Conservation (phyloP, 1,140 invertebrate genomes). For the Sipha flava region DNA sequence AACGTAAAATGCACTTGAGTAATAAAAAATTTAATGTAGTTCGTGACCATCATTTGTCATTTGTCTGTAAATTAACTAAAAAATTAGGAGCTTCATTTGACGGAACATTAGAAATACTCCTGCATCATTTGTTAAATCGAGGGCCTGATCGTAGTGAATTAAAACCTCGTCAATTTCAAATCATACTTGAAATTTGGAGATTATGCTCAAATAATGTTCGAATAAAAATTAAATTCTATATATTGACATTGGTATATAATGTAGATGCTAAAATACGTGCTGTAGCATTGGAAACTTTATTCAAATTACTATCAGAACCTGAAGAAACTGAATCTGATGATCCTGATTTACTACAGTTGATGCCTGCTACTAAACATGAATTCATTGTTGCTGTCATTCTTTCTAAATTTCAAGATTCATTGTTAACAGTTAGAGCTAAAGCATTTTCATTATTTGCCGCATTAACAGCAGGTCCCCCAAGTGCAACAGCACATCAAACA, state of each 20-base stretch:
- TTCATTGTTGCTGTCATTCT: slow-evolving; percentile 10
- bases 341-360: background rate
- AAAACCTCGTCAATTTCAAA: slow-evolving; percentile 20
- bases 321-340: slow-evolving; percentile 10
- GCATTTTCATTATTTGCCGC: slow-evolving; percentile 1
- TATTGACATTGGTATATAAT: slow-evolving; percentile 10
- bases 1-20: slow-evolving; percentile 20
- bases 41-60: slow-evolving; percentile 23
- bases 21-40: slow-evolving; percentile 11
- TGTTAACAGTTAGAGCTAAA: slow-evolving; percentile 21
- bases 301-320: slow-evolving; percentile 14
- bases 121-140: slow-evolving; percentile 19
- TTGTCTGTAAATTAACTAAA: background rate
- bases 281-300: slow-evolving; percentile 5
- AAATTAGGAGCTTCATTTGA: slow-evolving; percentile 10
- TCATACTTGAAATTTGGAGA: slow-evolving; percentile 24
- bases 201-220: slow-evolving; percentile 7
- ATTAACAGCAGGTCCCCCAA: background rate
- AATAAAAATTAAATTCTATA: slow-evolving; percentile 23
- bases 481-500: slow-evolving; percentile 21
- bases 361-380: slow-evolving; percentile 20
- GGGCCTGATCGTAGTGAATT: slow-evolving; percentile 26
- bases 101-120: background rate
- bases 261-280: slow-evolving; percentile 12
- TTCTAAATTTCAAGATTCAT: slow-evolving; percentile 17